Evolutionary conservation across 1,140 invertebrate species (phyloP).

Genomic region (Drosophila azteca): DNA sequence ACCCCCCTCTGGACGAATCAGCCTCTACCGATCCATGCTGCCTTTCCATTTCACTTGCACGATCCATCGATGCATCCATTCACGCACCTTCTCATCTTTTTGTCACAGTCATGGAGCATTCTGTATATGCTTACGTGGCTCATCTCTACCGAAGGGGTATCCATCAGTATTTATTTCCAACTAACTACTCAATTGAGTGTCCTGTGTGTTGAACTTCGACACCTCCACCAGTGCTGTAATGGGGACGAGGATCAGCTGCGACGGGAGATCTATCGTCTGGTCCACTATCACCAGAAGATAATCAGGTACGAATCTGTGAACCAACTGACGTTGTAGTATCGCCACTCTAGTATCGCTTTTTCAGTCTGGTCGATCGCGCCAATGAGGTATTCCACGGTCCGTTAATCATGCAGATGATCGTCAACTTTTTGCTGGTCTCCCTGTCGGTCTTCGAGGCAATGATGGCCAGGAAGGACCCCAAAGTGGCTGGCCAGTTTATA

Average conservation of each 20-base stretch:
- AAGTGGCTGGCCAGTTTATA: slow-evolving; percentile 36
- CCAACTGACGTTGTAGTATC: too few species aligned
- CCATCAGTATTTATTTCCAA: slow-evolving; percentile 25
- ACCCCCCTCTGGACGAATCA: slow-evolving; percentile 38
- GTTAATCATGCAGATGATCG: slow-evolving; percentile 44
- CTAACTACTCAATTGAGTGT: slow-evolving; percentile 32
- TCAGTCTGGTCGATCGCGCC: slow-evolving; percentile 28
- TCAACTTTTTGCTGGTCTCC: slow-evolving; percentile 43
- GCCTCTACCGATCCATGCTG: slow-evolving; percentile 43
- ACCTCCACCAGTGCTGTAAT: neutral
- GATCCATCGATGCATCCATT: slow-evolving; percentile 30
- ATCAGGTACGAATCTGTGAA: slow-evolving; percentile 16
- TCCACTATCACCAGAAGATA: slow-evolving; percentile 43
- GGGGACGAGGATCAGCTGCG: slow-evolving; percentile 1
- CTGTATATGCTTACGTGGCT: slow-evolving; percentile 20
- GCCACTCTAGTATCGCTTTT: too few species aligned
- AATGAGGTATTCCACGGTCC: slow-evolving; percentile 48
- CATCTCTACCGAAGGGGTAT: slow-evolving; percentile 8
- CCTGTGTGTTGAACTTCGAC: slow-evolving; percentile 37
- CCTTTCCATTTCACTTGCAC: slow-evolving; percentile 41
- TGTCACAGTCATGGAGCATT: slow-evolving; percentile 11
- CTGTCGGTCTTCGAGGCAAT: slow-evolving; percentile 48
- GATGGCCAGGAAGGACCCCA: slow-evolving; percentile 28
- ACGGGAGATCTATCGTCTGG: slow-evolving; percentile 14
- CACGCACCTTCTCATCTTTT: slow-evolving; percentile 18